Evolutionary conservation across 2,113 vertebrate genomes (phyloP), one percentile per base, ranked within the genome.

Genomic region (Narcine bancroftii): DNA sequence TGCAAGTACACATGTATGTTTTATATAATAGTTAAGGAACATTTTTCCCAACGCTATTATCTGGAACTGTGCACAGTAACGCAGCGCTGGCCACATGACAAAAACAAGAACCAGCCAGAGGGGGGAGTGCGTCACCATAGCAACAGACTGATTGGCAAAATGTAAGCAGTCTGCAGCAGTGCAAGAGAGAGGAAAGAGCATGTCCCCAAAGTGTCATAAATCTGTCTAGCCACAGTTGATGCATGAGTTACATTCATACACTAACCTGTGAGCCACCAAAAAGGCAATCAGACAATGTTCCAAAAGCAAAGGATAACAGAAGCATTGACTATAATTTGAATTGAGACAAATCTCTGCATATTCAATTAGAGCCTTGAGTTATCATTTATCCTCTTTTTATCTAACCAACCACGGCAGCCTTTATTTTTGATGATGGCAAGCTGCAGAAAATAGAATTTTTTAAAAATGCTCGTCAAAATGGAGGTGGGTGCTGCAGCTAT

Each of bases 61-160:
- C 60, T 42, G 85, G n/a, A 89, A 89, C 85, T 89, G 85, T 63
- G 85, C 53, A 53, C 95, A 96, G 95, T 96, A 96, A 95, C 96
- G 96, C 96, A 96, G 96, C 95, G 96, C 95, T 93, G 94, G 96
- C 96, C 96, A 97, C 96, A 96, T 96, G 95, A 97, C 96, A 95
- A 96, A 89, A 97, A 97, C 96, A 96, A 96, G 96, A 94, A 96
- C 95, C 96, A 97, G 96, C 96, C 95, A 94, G 77, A 93, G 93
- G 83, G 65, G 81, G 65, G 89, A 91, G 89, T 69, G 89, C 87
- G 97, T 98, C 96, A 95, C 97, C 96, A 98, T 97, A 96, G 98
- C 96, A 99, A 99, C 97, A 97, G 97, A 97, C 97, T 99, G 97
- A 99, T 99, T 99, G 98, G 97, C 97, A 98, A 98, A 98, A 98